Conservation (phyloP, 2,113 vertebrate species). For the Spermophilus dauricus region DNA sequence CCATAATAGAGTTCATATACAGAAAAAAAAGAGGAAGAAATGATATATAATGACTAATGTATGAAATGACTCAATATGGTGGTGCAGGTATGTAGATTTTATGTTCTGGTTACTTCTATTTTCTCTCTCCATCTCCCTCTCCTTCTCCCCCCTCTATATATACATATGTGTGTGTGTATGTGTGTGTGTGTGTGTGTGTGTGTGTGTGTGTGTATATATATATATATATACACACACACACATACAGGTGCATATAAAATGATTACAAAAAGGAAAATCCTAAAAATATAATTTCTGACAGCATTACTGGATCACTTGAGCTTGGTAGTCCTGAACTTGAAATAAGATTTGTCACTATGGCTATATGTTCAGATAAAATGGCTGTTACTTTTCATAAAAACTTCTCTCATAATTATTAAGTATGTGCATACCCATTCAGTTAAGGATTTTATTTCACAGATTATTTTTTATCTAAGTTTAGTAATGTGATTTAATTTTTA, state of each 20-base stretch:
- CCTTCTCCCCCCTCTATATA: no score
- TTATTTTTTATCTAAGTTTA: background rate
- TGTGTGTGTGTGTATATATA: no score
- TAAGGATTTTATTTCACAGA: background rate
- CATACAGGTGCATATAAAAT: background rate
- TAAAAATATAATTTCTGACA: background rate
- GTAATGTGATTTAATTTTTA: background rate
- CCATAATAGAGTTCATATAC: background rate
- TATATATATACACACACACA: no score
- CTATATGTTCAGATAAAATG: background rate
- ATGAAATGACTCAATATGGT: background rate
- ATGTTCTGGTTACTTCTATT: background rate
- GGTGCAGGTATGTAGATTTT: rapidly evolving
- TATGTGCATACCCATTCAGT: background rate
- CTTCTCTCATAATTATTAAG: background rate
- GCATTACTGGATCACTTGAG: background rate
- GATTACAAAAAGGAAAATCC: background rate
- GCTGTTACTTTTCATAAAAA: background rate
- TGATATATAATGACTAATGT: background rate
- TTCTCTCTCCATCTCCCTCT: background rate
- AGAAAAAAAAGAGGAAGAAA: background rate
- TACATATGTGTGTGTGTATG: no score
- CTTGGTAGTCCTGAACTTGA: background rate
- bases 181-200: no score
- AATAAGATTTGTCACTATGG: background rate